phyloP scores from a whole-genome alignment of 2,888 invertebrate species.

The Pristionchus arcanus region DNA sequence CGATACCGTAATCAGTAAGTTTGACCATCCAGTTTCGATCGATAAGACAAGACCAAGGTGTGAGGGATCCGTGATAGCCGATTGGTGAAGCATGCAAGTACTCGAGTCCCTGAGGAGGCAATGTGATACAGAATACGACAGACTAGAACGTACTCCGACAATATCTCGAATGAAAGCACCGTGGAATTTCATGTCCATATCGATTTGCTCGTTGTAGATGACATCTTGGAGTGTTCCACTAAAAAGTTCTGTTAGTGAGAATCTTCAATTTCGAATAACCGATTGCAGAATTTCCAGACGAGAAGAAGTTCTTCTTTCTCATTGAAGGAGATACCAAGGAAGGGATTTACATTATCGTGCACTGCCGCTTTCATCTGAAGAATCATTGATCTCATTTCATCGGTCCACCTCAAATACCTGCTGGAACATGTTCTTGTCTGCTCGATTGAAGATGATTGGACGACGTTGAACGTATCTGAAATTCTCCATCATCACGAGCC shows the following conservation, averaged over 20 bases:
- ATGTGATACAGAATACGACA: neutral
- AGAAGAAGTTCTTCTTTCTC: slow-evolving; percentile 76
- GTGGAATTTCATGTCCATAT: slow-evolving; percentile 68
- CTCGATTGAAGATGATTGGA: slow-evolving; percentile 66
- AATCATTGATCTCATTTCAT: neutral
- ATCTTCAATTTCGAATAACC: slow-evolving; percentile 56
- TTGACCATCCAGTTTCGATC: slow-evolving; percentile 73
- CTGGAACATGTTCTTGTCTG: slow-evolving; percentile 65
- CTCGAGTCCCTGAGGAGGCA: slow-evolving; percentile 61
- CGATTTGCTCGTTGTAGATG: slow-evolving; percentile 69
- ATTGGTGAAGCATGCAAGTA: slow-evolving; percentile 70
- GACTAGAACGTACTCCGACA: slow-evolving; percentile 61
- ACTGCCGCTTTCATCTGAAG: slow-evolving; percentile 48
- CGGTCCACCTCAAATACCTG: slow-evolving; percentile 53
- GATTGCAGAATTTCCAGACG: slow-evolving; percentile 77
- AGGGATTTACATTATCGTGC: slow-evolving; percentile 90
- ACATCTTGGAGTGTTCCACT: slow-evolving; percentile 64
- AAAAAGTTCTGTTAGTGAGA: neutral
- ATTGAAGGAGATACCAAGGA: slow-evolving; percentile 86
- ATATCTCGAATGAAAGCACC: slow-evolving; percentile 71
- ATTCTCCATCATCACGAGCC: neutral
- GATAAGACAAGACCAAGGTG: slow-evolving; percentile 70
- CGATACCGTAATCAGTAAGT: slow-evolving; percentile 69
- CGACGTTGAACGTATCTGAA: slow-evolving; percentile 64
- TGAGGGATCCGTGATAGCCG: slow-evolving; percentile 69